Evolutionary conservation across 37 sponge, comb jelly and placozoan species (phyloP).

Genomic region (Oopsacas minuta): DNA sequence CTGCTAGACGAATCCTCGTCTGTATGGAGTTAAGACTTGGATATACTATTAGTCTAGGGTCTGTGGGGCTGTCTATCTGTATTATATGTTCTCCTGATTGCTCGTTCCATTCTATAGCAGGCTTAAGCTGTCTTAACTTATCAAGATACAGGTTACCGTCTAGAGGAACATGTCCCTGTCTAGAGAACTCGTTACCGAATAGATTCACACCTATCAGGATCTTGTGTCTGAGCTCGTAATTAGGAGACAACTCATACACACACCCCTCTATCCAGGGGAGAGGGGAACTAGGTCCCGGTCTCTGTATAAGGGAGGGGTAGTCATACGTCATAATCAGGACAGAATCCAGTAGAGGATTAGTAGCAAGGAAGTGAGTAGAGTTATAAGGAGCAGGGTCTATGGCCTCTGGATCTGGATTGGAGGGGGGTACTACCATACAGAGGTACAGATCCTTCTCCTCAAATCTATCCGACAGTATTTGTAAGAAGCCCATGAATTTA

Average conservation of each 20-base stretch:
- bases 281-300: constrained; percentile 76
- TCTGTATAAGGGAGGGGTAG: constrained; percentile 31
- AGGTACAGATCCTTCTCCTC: neutral
- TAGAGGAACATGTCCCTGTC: neutral
- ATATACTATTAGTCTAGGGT: neutral
- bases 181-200: constrained; percentile 74
- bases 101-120: constrained; percentile 80
- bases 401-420: neutral
- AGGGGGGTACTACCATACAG: neutral
- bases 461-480: neutral
- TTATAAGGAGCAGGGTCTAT: neutral
- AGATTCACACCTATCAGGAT: constrained; percentile 89
- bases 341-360: constrained; percentile 29
- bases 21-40: constrained; percentile 51
- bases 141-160: constrained; percentile 37
- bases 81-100: constrained; percentile 71
- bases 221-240: constrained; percentile 49
- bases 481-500: neutral
- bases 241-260: constrained; percentile 42
- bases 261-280: constrained; percentile 66
- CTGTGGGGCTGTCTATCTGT: neutral
- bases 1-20: constrained; percentile 53
- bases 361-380: neutral
- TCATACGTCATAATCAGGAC: constrained; percentile 97
- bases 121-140: constrained; percentile 57